These are phyloP conservation scores for Rhodophaea formosa DNA, from an alignment of 2,888 invertebrate species.

Conservation along the genomic window DNA sequence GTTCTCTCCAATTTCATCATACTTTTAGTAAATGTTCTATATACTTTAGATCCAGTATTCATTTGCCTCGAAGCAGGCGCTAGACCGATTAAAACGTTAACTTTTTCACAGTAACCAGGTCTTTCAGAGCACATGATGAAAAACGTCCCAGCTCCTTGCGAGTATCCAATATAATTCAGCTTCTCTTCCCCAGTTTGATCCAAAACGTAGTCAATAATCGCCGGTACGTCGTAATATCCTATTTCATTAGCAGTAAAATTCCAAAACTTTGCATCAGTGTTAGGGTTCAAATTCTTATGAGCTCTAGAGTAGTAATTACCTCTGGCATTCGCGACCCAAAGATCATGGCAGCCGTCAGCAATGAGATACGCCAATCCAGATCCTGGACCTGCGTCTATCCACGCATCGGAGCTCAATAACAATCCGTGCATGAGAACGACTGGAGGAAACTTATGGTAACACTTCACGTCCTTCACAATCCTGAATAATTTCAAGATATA, in stretches of 20 bases:
- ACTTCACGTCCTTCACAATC: slow-evolving; percentile 42
- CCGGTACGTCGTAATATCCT: slow-evolving; percentile 87
- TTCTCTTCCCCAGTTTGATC: slow-evolving; percentile 42
- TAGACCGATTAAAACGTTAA: slow-evolving; percentile 80
- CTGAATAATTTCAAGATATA: slow-evolving; percentile 55
- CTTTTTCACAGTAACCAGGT: slow-evolving; percentile 84
- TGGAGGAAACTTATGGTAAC: slow-evolving; percentile 37
- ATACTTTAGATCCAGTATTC: slow-evolving; percentile 53
- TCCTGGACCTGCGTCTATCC: slow-evolving; percentile 58
- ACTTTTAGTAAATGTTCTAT: slow-evolving; percentile 31
- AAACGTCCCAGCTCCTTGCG: slow-evolving; percentile 85
- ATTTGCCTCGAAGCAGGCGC: slow-evolving; percentile 82
- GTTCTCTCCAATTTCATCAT: slow-evolving; percentile 35
- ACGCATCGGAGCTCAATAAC: slow-evolving; percentile 48
- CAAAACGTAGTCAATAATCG: slow-evolving; percentile 63
- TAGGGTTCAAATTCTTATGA: slow-evolving; percentile 68
- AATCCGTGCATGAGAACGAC: slow-evolving; percentile 65
- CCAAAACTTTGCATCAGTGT: slow-evolving; percentile 74
- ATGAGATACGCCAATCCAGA: slow-evolving; percentile 43
- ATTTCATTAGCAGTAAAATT: slow-evolving; percentile 88
- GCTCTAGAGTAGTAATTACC: slow-evolving; percentile 73
- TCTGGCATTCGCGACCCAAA: slow-evolving; percentile 53
- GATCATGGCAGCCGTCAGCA: slow-evolving; percentile 41
- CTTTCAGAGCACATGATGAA: slow-evolving; percentile 84
- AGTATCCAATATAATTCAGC: slow-evolving; percentile 84